Conservation (phyloP, 1,140 invertebrate genomes). For the Leptoteleia sp. region DNA sequence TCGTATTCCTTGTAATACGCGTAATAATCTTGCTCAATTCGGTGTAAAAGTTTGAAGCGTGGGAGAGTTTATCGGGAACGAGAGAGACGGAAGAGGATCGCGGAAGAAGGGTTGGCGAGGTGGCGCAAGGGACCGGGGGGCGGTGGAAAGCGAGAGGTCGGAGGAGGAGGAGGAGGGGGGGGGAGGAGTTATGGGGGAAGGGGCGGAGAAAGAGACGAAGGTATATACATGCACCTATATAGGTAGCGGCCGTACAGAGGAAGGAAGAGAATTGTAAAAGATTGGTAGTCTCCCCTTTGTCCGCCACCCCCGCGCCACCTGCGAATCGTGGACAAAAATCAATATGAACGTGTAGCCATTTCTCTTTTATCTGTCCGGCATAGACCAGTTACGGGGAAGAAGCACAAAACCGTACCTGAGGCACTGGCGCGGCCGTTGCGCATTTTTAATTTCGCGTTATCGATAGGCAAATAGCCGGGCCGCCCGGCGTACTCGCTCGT, state of each 20-base stretch:
- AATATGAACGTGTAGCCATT: constrained; percentile 82
- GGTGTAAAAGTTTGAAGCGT: constrained; percentile 58
- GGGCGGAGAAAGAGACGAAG: constrained; percentile 31
- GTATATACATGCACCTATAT: constrained; percentile 49
- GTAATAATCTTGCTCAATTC: constrained; percentile 57
- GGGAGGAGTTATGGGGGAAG: not conserved
- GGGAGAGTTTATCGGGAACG: constrained; percentile 50
- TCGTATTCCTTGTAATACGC: constrained; percentile 43
- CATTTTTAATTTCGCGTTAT: constrained; percentile 55
- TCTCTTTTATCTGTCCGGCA: constrained; percentile 81
- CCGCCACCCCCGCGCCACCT: constrained; percentile 71
- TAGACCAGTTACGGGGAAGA: constrained; percentile 75
- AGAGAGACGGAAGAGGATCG: constrained; percentile 49
- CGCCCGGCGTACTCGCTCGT: constrained; percentile 4
- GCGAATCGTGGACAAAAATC: constrained; percentile 80
- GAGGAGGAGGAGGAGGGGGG: constrained; percentile 10
- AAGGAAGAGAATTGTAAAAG: constrained; percentile 74
- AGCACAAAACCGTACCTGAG: constrained; percentile 69
- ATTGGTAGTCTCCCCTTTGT: constrained; percentile 77
- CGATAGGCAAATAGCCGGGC: constrained; percentile 15
- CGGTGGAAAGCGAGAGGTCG: too few relatives aligned
- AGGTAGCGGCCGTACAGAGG: constrained; percentile 55
- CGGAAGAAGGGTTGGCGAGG: constrained; percentile 32
- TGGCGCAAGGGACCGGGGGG: too few relatives aligned
- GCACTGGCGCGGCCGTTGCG: constrained; percentile 24